Evolutionary conservation across 2,113 vertebrate genomes (phyloP).

Genomic region (Platichthys stellatus): DNA sequence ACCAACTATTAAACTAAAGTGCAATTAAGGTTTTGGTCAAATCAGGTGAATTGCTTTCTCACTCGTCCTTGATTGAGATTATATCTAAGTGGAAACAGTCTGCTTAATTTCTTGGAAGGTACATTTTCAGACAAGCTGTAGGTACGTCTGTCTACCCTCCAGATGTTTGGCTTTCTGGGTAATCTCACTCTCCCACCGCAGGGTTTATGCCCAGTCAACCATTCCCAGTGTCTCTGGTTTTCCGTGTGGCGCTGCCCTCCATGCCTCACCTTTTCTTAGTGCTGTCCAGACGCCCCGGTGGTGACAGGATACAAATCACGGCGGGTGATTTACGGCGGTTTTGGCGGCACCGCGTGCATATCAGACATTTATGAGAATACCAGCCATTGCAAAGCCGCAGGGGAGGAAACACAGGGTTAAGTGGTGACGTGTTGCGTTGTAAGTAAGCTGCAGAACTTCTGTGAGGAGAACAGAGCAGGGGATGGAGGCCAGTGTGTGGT

Average conservation of each 20-base stretch:
- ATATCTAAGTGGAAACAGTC: background rate
- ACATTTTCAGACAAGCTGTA: conserved; percentile 10
- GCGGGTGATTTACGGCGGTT: conserved; percentile 51
- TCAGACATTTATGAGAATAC: conserved; percentile 71
- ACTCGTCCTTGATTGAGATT: background rate
- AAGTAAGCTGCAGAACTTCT: conserved; percentile 12
- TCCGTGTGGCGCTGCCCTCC: conserved; percentile 6
- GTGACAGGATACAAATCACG: conserved; percentile 42
- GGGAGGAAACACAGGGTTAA: conserved; percentile 31
- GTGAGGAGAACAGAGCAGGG: conserved; percentile 24
- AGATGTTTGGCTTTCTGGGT: conserved; percentile 45
- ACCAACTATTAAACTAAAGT: background rate
- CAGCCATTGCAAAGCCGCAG: conserved; percentile 54
- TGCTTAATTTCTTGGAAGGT: background rate
- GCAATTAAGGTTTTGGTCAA: background rate
- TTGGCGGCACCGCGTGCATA: conserved; percentile 26
- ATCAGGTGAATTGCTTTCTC: background rate
- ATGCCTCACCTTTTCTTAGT: conserved; percentile 30
- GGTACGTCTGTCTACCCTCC: conserved; percentile 37
- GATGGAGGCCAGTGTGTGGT: conserved; percentile 44
- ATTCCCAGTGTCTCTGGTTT: conserved; percentile 34
- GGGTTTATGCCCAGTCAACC: conserved; percentile 44
- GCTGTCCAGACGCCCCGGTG: conserved; percentile 33
- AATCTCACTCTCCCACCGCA: conserved; percentile 31
- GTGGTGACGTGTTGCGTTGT: conserved; percentile 38